Percentiles rank a stretch among this genome's conserved stretches.
These are phyloP conservation scores for Trachythela sp. DNA, from an alignment of 64 coral and sea anemone genomes.

Conservation along the genomic window DNA sequence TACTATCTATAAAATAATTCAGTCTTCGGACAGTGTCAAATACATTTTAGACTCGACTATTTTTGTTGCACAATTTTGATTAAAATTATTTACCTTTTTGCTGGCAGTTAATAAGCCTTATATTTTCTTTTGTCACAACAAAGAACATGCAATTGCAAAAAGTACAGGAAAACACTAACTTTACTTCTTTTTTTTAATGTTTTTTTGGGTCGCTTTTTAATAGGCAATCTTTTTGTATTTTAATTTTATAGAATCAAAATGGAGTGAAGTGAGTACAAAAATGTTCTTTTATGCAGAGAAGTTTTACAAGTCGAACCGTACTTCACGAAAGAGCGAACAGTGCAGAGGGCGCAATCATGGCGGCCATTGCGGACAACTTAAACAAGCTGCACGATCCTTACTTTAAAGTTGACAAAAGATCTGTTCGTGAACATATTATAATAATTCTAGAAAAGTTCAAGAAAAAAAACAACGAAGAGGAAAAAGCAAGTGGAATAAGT, in stretches of 20 bases:
- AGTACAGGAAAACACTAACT: background rate
- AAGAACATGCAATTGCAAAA: too few species aligned
- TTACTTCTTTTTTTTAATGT: background rate
- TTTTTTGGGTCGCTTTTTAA: background rate
- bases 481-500: conserved; percentile 37
- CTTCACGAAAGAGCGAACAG: conserved; percentile 40
- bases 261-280: conserved; percentile 50
- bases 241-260: conserved; percentile 41
- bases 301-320: conserved; percentile 30
- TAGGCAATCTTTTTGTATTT: background rate
- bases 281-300: conserved; percentile 38
- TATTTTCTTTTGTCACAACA: too few species aligned
- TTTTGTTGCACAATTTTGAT: too few species aligned
- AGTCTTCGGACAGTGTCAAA: too few species aligned
- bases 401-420: conserved; percentile 51
- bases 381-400: conserved; percentile 16
- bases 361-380: conserved; percentile 26
- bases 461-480: conserved; percentile 29
- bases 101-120: too few species aligned
- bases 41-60: too few species aligned
- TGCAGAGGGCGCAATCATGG: conserved; percentile 39
- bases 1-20: too few species aligned
- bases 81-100: too few species aligned
- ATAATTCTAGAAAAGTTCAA: conserved; percentile 42
- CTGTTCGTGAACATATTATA: conserved; percentile 18